Conservation (phyloP, 2,113 vertebrate species). For the Pantherophis guttatus region DNA sequence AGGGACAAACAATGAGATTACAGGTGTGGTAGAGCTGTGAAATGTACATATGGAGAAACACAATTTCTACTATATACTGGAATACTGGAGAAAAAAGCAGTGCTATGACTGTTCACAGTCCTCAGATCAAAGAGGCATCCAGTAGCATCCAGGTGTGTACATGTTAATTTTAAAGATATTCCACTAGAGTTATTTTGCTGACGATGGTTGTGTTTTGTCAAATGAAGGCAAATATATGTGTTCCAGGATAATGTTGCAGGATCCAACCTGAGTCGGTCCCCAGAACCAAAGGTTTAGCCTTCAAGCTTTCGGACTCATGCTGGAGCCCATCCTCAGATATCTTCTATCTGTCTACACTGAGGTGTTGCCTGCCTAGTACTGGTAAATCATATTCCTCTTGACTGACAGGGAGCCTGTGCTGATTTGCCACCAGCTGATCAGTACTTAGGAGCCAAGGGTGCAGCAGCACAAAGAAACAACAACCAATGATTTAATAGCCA, state of each 20-base stretch:
- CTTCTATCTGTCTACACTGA: not conserved
- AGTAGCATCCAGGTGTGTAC: not conserved
- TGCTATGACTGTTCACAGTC: not conserved
- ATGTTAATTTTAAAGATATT: not conserved
- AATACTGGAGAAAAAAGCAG: not conserved
- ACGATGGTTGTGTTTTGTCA: not conserved
- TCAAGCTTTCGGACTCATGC: too few relatives aligned
- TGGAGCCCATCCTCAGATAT: not conserved
- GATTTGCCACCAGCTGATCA: not conserved
- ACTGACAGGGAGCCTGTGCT: too few relatives aligned
- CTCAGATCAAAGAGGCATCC: not conserved
- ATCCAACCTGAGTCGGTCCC: not conserved
- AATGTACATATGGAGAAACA: not conserved
- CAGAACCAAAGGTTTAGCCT: not conserved
- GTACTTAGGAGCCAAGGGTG: not conserved
- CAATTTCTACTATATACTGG: not conserved
- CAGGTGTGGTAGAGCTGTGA: not conserved
- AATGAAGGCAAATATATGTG: not conserved
- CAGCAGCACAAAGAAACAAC: not conserved
- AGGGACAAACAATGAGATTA: not conserved
- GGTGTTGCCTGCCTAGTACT: not conserved
- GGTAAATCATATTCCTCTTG: not conserved
- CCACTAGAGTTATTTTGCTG: not conserved
- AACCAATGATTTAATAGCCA: not conserved
- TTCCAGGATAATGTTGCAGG: not conserved